phyloP scores from a whole-genome alignment of 2,113 vertebrate species.

The Platysteira castanea region DNA sequence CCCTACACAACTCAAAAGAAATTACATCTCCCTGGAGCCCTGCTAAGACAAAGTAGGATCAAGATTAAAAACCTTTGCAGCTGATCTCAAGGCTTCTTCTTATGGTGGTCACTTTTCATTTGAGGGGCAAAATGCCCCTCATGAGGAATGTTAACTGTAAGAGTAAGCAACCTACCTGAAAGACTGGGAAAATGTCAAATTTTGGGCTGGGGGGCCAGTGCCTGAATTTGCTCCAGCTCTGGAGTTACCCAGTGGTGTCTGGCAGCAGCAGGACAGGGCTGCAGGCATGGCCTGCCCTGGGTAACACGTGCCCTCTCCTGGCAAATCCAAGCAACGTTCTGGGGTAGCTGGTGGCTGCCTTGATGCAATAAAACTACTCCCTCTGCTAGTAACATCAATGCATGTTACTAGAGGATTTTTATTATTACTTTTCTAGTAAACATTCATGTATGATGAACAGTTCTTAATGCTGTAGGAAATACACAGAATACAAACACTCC shows the following conservation, averaged over 20 bases:
- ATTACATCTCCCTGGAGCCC: background rate
- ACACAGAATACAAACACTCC: background rate
- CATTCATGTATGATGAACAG: background rate
- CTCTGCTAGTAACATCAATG: background rate
- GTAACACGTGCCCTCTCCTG: background rate
- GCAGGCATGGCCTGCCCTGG: accelerated
- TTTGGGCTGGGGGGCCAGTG: background rate
- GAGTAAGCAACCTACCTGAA: background rate
- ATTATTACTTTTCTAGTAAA: background rate
- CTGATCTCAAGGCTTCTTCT: background rate
- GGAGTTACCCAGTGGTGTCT: background rate
- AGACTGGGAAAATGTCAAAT: background rate
- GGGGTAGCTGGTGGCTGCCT: background rate
- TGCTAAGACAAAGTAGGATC: background rate
- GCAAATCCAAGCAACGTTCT: background rate
- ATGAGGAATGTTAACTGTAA: background rate
- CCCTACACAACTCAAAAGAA: background rate
- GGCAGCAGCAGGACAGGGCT: background rate
- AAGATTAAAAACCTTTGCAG: background rate
- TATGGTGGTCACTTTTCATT: background rate
- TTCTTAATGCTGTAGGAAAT: background rate
- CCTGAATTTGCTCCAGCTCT: background rate
- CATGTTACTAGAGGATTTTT: background rate
- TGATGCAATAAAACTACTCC: background rate
- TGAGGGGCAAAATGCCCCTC: background rate